Evolutionary conservation across 2,797 vertebrate species (phyloP), one percentile per base, ranked within the genome.

Genomic region (Sebastes goodei): DNA sequence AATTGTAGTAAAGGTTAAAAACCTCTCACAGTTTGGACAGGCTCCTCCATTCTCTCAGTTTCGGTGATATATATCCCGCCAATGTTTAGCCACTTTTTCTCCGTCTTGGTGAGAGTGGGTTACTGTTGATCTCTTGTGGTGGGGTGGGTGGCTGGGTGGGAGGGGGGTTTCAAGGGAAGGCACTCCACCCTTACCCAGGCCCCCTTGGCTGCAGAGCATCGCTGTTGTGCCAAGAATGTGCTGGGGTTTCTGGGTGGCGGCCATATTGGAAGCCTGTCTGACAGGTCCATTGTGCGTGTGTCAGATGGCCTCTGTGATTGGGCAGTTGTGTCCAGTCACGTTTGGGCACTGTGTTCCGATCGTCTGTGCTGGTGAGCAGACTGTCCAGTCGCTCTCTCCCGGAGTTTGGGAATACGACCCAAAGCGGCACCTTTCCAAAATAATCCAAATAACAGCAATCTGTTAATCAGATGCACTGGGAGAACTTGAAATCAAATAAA

Each of bases 221-320:
- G n/a, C 91, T 83, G 91, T 84, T 73, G 91, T 95, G 95, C 95
- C 95, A 96, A 95, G 95, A 96, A 96, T 96, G 94, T 95, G 94
- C 92, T 94, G 92, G 94, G 89, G 92, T 95, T 95, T 94, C 94
- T 95, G 95, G 94, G 94, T 94, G 93, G 94, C 95, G 80, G 95
- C 95, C 96, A 96, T 96, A 95, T 95, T 96, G 96, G 95, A 95
- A 96, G 94, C 95, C 94, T 92, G 94, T 94, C 94, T 96, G 96
- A 96, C 96, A 96, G 95, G 93, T 95, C 94, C 95, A 95, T 96
- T 96, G 96, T 96, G 92, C 88, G 86, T 91, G 82, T 96, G 96
- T 96, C 95, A 95, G 93, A 95, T 95, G 93, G 92, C 94, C 93
- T 87, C 94, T 94, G 93, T 95, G 95, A 96, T 96, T 96, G 94